A percentile compares a stretch with the other conserved stretches of the same genome.
Evolutionary conservation across 1,140 invertebrate genomes (phyloP).

Genomic region (Drosophila parvula): DNA sequence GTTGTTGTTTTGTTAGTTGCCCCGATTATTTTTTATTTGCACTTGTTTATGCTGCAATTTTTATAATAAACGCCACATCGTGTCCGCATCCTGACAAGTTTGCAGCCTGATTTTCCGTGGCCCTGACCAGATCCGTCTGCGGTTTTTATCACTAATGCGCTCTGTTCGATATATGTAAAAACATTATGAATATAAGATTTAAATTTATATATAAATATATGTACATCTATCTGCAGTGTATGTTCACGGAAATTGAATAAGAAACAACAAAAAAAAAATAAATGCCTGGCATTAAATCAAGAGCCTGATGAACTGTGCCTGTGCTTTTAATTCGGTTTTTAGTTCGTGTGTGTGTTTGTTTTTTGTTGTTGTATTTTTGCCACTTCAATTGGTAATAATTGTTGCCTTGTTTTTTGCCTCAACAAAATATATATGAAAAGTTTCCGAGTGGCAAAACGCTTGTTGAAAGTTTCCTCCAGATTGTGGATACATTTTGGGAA

Average conservation of each 20-base stretch:
- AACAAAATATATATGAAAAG: neutral
- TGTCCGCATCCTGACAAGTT: constrained; percentile 16
- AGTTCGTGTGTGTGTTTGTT: neutral
- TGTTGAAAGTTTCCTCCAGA: neutral
- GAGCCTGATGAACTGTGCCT: constrained; percentile 24
- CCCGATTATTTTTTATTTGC: constrained; percentile 55
- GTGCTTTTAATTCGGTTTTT: constrained; percentile 8
- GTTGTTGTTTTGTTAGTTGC: constrained; percentile 26
- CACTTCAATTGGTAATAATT: constrained; percentile 18
- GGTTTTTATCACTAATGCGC: constrained; percentile 58
- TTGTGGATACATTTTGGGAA: neutral
- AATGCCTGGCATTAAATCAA: constrained; percentile 19
- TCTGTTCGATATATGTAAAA: constrained; percentile 31
- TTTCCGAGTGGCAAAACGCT: neutral
- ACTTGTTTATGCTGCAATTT: constrained; percentile 64
- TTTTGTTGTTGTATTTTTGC: neutral
- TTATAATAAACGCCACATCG: constrained; percentile 57
- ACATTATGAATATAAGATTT: constrained; percentile 49
- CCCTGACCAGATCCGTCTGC: constrained; percentile 47
- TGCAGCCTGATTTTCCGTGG: constrained; percentile 2
- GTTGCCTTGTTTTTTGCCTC: neutral
- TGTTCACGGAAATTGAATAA: neutral
- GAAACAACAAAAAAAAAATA: constrained; percentile 4
- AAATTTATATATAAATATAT: constrained; percentile 25
- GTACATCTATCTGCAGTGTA: neutral